phyloP scores from a whole-genome alignment of 2,797 vertebrate species.

The Poeciliopsis presidionis region DNA sequence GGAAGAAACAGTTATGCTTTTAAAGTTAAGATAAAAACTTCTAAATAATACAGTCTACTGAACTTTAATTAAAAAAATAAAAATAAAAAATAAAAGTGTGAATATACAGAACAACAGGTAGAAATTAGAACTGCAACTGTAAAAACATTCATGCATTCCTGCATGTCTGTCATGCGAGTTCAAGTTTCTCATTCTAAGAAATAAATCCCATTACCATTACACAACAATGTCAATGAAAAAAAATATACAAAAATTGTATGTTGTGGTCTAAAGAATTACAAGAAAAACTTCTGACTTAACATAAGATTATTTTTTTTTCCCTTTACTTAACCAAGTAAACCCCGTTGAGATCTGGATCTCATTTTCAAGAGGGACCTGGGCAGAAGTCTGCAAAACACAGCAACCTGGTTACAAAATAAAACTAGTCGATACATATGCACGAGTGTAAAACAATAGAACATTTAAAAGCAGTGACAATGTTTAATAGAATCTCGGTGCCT shows the following conservation, averaged over 20 bases:
- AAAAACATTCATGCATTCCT: slow-evolving; percentile 29
- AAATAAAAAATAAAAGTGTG: slow-evolving; percentile 42
- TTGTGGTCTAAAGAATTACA: not conserved
- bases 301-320: not conserved
- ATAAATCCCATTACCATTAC: slow-evolving; percentile 13
- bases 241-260: not conserved
- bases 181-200: slow-evolving; percentile 8
- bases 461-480: no score
- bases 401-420: no score
- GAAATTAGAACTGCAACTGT: slow-evolving; percentile 46
- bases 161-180: slow-evolving; percentile 1
- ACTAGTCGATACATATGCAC: no score
- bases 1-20: slow-evolving; percentile 33
- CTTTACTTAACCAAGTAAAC: no score
- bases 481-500: no score
- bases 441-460: no score
- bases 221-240: not conserved
- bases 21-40: slow-evolving; percentile 35
- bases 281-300: not conserved
- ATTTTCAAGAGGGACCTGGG: no score
- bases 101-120: slow-evolving; percentile 62
- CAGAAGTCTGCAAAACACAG: no score
- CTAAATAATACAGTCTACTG: slow-evolving; percentile 29
- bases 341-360: no score
- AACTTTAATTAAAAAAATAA: slow-evolving; percentile 29